Conservation (phyloP, 2,888 invertebrate species). For the Athetis lepigone region DNA sequence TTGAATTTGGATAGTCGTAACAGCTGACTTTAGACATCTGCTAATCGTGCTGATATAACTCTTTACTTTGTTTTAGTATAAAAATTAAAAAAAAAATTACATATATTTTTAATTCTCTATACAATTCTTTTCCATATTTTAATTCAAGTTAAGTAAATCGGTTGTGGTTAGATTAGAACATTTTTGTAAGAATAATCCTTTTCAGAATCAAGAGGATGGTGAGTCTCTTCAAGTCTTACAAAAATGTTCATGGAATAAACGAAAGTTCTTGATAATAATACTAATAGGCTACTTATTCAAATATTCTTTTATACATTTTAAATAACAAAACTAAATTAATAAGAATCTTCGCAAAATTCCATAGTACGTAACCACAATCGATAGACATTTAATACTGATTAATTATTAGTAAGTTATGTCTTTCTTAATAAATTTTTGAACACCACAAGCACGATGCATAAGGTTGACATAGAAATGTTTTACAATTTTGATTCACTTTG, state of each 20-base stretch:
- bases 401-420: conserved; percentile 44
- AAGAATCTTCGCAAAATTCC: conserved; percentile 79
- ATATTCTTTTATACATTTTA: conserved; percentile 26
- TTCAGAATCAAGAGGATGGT: conserved; percentile 88
- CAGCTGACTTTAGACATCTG: conserved; percentile 76
- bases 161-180: conserved; percentile 78
- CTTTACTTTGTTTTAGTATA: neutral
- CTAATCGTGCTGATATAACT: conserved; percentile 61
- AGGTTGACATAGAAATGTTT: conserved; percentile 79
- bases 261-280: conserved; percentile 76
- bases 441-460: conserved; percentile 67
- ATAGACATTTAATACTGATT: conserved; percentile 50
- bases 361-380: conserved; percentile 76
- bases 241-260: conserved; percentile 81
- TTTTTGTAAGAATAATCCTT: conserved; percentile 86
- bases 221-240: conserved; percentile 84
- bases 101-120: conserved; percentile 3
- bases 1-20: conserved; percentile 70
- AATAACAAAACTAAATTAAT: conserved; percentile 35
- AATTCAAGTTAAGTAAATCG: conserved; percentile 56
- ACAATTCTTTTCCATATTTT: conserved; percentile 3
- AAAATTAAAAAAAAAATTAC: neutral
- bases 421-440: conserved; percentile 34
- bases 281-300: conserved; percentile 32
- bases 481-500: conserved; percentile 31